Evolutionary conservation across 2,113 vertebrate genomes (phyloP), one percentile per base, ranked within the genome.

Genomic region (Rynchops niger): DNA sequence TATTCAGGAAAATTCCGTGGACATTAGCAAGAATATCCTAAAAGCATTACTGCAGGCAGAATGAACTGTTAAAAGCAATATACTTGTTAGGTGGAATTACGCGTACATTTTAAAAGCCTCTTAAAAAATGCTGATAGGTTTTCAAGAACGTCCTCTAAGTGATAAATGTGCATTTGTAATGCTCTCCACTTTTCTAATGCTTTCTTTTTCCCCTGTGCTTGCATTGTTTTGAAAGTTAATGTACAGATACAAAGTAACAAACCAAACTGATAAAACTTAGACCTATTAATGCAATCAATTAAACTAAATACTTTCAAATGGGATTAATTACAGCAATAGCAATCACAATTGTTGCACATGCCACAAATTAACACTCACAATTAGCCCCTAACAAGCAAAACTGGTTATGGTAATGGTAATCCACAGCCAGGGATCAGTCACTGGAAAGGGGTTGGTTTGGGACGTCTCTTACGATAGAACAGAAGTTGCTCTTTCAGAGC

Each of bases 271-370:
- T 80, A 69, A 61, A 95, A 49, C 34, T 56, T 47, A 61, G 29
- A 85, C 2, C 29, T 23, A 67, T 91, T 67, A 69, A 88, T n/a
- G 23, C 16, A 72, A 72, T 45, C 52, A 94, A 58, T 66, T 70
- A 87, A 84, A 56, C 1, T 1, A 67, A 91, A 80, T 16, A 77
- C 62, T 95, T 94, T 91, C 26, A 94, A 79, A 77, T 45, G 45
- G 45, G 12, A 85, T 65, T 95, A 69, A 95, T 89, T 91, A 79
- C 62, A 96, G 81, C 61, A 94, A 79, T 67, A 95, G 29, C 38
- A 42, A 76, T 65, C 36, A 69, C 43, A 94, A 34, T 66, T 61
- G 42, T 38, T 59, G 30, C 78, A 80, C 50, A 17, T 82, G 32
- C 34, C 71, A 66, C 34, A 88, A 88, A 89, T 87, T 62, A 91